Evolutionary conservation across 2,113 vertebrate species (phyloP).

Genomic region (Heterotis niloticus): DNA sequence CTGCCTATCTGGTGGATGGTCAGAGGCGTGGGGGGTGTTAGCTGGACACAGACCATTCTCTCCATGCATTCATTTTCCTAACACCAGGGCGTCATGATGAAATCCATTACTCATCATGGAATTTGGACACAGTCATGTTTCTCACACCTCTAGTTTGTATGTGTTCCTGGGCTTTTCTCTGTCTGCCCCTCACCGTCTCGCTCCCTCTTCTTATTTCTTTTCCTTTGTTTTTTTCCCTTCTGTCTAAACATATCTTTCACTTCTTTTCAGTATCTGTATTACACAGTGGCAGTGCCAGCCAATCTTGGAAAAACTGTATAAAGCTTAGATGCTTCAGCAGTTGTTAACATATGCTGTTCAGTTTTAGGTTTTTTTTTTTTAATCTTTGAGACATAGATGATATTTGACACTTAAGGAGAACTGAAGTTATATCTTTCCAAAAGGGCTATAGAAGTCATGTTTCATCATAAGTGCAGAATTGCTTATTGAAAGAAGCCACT

Average conservation of each 20-base stretch:
- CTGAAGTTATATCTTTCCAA: neutral
- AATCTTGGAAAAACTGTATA: neutral
- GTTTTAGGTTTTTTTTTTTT: neutral
- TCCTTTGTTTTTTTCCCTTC: neutral
- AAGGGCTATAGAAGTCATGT: too few species aligned
- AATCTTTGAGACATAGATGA: neutral
- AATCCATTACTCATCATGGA: constrained; percentile 54
- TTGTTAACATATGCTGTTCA: neutral
- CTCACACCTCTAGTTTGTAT: constrained; percentile 7
- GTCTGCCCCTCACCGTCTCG: constrained; percentile 15
- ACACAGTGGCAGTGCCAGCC: neutral
- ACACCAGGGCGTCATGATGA: constrained; percentile 50
- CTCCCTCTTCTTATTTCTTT: neutral
- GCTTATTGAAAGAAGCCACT: neutral
- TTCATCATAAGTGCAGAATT: neutral
- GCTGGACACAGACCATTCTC: constrained; percentile 41
- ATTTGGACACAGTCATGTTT: constrained; percentile 35
- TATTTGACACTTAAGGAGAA: neutral
- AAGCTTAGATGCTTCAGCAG: neutral
- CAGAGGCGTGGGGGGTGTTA: constrained; percentile 26
- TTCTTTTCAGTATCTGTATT: constrained; percentile 5
- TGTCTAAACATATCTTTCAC: neutral
- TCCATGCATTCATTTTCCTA: constrained; percentile 46
- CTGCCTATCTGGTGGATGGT: constrained; percentile 39
- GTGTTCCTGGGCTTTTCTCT: neutral